These are phyloP conservation scores for Notarius lentiginosus DNA, from an alignment of 2,113 vertebrate genomes.

Conservation along the genomic window DNA sequence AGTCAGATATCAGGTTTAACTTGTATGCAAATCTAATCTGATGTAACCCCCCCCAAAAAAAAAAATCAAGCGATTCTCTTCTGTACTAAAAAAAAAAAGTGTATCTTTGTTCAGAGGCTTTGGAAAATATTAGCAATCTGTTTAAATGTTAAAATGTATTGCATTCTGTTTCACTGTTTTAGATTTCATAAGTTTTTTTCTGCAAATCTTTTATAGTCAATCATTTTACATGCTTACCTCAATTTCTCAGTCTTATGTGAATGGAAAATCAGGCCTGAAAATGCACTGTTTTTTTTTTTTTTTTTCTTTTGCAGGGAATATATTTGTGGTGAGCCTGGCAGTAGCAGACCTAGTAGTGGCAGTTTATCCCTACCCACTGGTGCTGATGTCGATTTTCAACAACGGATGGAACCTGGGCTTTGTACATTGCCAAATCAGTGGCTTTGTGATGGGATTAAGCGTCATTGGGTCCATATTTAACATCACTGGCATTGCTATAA, in stretches of 20 bases:
- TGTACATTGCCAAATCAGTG: conserved; percentile 82
- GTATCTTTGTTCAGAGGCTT: neutral
- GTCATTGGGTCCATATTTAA: conserved; percentile 85
- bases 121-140: neutral
- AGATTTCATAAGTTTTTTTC: neutral
- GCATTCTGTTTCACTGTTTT: neutral
- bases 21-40: neutral
- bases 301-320: conserved; percentile 80
- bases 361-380: conserved; percentile 83
- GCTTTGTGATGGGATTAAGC: conserved; percentile 83
- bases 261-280: neutral
- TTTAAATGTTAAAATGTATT: neutral
- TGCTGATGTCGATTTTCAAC: conserved; percentile 79
- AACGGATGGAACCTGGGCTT: conserved; percentile 82
- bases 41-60: neutral
- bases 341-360: conserved; percentile 84
- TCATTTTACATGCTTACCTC: neutral
- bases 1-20: neutral
- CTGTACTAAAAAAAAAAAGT: neutral
- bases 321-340: conserved; percentile 86
- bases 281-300: conserved; percentile 61
- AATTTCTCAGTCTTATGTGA: neutral
- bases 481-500: conserved; percentile 84
- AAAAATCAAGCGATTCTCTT: neutral
- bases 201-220: neutral